Base-by-base conservation (phyloP, 2,888 invertebrate species). In the Leptinotarsa rubiginosa region DNA sequence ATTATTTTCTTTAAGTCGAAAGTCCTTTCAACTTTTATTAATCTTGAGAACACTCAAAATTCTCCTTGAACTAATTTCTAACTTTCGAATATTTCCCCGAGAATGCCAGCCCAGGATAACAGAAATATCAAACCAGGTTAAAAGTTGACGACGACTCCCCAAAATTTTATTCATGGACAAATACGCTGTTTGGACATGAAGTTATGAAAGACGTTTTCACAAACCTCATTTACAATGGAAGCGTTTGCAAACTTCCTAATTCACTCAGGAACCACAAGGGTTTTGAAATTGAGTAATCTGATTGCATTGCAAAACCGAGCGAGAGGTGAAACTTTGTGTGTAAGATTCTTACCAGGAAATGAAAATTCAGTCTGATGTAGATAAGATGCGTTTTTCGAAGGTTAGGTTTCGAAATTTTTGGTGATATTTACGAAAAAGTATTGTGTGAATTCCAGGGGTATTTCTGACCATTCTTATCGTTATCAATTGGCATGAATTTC, bases 141-240 rank as follows among this genome's bases (percentile, higher is more conserved):
- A 62, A 62, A 62, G 62, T 62, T 41, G 7, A 13, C n/a, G 7
- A n/a, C n/a, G 13, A 50, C n/a, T 4, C n/a, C 62, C 62, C 62
- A 16, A 62, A 59, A 62, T 62, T 41, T 41, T 62, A 62, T 62
- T 62, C 62, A 62, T 62, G 62, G 62, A 62, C n/a, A 41, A 41
- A 62, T 62, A 62, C 41, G 62, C 4, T 56, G 56, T 41, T 62
- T 41, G 62, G 62, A 62, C 62, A 62, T 41, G 12, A 62, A 31
- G 62, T 62, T 41, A 62, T 62, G 62, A 31, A n/a, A 62, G 62
- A 62, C 62, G 62, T n/a, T 62, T 41, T 7, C 5, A 25, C 62
- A 62, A 62, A 62, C n/a, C 62, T n/a, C 62, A 16, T 62, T 62
- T 41, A 62, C 62, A 62, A 62, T 41, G 62, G 31, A 41, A 62